Evolutionary conservation across 2,797 vertebrate genomes (phyloP), one percentile per base, ranked within the genome.

Genomic region (Microchirus variegatus): DNA sequence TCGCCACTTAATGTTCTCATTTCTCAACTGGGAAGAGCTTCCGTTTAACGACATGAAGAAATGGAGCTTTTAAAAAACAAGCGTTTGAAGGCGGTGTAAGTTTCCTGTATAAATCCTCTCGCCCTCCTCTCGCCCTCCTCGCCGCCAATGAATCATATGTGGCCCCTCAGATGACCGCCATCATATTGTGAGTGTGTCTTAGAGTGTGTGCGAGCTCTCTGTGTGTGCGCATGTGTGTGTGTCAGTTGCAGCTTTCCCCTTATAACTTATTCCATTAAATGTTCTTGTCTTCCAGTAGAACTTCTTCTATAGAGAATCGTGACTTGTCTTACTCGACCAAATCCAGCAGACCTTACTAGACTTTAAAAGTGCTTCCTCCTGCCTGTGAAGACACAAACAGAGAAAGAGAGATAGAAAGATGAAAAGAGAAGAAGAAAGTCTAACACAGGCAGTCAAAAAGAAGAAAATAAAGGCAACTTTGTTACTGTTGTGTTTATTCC

Each of bases 1-100:
- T 87, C 80, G n/a, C 73, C 73, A 67, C 58, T 76, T 89, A 90
- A 89, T 89, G 83, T 81, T 80, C 77, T 83, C 80, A 87, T 92
- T 86, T 62, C 82, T 90, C 85, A 89, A 89, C 60, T 56, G 63
- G 80, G 73, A 77, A 52, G 64, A 73, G 63, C 75, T 77, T 77
- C 77, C 63, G 63, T 87, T 90, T 82, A 89, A 80, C 68, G 26
- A 72, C 45, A 19, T 59, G 66, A 70, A 88, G 85, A 83, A 87
- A 83, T 81, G 41, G 68, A 81, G 75, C 82, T 82, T 81, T 82
- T 80, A 83, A 87, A 85, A 83, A 85, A 81, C 75, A 88, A 86
- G 84, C 74, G 80, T 83, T 82, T 74, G 73, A 80, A 79, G 68
- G 64, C 4, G 22, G 3, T 31, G 59, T 77, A 69, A 83, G 73